phyloP scores from a whole-genome alignment of 2,888 invertebrate genomes.

The Vannuccia rotundouncinata region DNA sequence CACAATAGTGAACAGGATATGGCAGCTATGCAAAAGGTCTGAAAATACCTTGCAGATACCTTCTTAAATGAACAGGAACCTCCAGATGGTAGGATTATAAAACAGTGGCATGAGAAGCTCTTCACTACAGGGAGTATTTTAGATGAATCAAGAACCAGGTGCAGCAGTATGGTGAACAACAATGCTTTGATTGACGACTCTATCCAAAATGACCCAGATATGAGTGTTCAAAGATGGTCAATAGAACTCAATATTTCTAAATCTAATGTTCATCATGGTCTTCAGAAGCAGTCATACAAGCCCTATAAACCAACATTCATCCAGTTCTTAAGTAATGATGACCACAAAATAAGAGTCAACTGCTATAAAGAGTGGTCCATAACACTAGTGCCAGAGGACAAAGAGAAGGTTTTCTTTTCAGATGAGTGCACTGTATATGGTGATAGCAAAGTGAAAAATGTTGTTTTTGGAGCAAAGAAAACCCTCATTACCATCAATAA shows the following conservation, averaged over 20 bases:
- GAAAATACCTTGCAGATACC: neutral
- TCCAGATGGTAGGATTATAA: neutral
- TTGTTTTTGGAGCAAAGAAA: constrained; percentile 30
- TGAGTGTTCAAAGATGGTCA: constrained; percentile 17
- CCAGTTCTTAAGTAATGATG: constrained; percentile 24
- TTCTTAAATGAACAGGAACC: neutral
- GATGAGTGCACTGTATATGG: constrained; percentile 28
- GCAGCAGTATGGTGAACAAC: constrained; percentile 22
- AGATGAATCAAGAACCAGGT: constrained; percentile 21
- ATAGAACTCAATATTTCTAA: constrained; percentile 23
- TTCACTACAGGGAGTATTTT: constrained; percentile 19
- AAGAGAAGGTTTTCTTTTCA: constrained; percentile 28
- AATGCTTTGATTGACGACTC: constrained; percentile 21
- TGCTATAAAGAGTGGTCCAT: constrained; percentile 17
- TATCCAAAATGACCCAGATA: constrained; percentile 24
- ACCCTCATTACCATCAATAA: constrained; percentile 30
- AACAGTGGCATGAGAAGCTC: neutral
- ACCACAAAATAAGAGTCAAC: constrained; percentile 17
- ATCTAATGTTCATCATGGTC: constrained; percentile 16
- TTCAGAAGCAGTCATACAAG: constrained; percentile 23
- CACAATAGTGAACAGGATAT: neutral
- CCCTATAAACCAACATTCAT: constrained; percentile 24
- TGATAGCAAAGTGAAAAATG: constrained; percentile 18
- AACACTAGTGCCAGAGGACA: constrained; percentile 21
- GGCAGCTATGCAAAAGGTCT: neutral